These are phyloP conservation scores for Setophaga coronata DNA, from an alignment of 2,113 vertebrate species.

Conservation along the genomic window DNA sequence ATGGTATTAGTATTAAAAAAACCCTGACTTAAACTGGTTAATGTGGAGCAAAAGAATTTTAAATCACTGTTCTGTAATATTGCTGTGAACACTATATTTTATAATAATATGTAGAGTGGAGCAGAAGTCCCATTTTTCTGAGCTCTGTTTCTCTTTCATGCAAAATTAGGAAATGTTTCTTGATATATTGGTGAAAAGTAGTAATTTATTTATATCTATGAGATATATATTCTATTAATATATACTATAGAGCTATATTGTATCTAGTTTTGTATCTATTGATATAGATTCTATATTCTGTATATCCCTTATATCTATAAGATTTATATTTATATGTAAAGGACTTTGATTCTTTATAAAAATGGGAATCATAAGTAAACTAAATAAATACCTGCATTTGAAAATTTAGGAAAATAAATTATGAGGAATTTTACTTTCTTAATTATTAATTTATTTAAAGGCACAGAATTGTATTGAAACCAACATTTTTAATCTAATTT, in stretches of 20 bases:
- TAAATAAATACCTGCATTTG: background rate
- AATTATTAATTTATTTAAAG: background rate
- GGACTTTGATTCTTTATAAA: background rate
- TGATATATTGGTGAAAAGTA: background rate
- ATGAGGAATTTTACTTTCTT: background rate
- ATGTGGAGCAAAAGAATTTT: background rate
- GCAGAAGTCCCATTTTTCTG: background rate
- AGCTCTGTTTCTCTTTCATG: background rate
- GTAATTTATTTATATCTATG: background rate
- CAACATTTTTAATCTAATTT: background rate
- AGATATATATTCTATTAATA: background rate
- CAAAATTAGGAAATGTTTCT: background rate
- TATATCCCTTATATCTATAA: background rate
- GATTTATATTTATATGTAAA: background rate
- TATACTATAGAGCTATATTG: background rate
- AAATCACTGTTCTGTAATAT: background rate
- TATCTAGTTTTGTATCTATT: background rate
- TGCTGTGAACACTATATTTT: background rate
- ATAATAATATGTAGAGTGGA: background rate
- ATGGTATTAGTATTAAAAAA: background rate
- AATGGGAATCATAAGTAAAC: background rate
- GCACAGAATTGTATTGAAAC: background rate
- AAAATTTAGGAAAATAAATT: background rate
- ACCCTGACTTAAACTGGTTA: accelerated
- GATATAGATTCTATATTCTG: background rate